phyloP scores from a whole-genome alignment of 2,113 vertebrate species.

The Aramus guarauna region DNA sequence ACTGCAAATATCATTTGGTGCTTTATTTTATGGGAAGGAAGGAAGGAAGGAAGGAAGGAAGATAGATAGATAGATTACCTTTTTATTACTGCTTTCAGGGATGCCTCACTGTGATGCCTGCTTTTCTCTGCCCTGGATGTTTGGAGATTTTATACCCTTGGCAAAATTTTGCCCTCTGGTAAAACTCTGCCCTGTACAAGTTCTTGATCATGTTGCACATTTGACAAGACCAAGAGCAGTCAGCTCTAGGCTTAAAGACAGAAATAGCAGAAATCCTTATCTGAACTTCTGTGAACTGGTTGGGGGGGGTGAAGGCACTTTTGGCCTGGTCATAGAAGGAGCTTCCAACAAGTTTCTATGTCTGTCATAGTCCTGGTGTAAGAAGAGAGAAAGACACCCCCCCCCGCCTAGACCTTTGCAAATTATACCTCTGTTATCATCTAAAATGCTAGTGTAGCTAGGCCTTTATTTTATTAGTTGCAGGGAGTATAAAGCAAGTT shows the following conservation, averaged over 20 bases:
- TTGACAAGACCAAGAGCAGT: not conserved
- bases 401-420: not conserved
- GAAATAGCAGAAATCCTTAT: constrained; percentile 28
- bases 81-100: constrained; percentile 12
- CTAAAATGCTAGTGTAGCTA: not conserved
- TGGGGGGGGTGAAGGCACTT: not conserved
- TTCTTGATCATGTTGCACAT: not conserved
- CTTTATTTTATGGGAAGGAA: constrained; percentile 43
- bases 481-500: not conserved
- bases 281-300: not conserved
- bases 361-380: not conserved
- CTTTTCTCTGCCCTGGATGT: not conserved
- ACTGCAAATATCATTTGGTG: constrained; percentile 4
- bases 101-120: not conserved
- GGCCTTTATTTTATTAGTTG: not conserved
- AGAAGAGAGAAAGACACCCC: not conserved
- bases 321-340: not conserved
- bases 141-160: not conserved
- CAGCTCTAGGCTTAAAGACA: not conserved
- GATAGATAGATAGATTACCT: not conserved
- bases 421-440: not conserved
- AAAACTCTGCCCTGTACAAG: not conserved
- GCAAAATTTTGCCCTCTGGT: not conserved
- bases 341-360: not conserved
- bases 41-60: not conserved